phyloP scores from a whole-genome alignment of 2,113 vertebrate genomes.

The Microcebus ravelobensis region DNA sequence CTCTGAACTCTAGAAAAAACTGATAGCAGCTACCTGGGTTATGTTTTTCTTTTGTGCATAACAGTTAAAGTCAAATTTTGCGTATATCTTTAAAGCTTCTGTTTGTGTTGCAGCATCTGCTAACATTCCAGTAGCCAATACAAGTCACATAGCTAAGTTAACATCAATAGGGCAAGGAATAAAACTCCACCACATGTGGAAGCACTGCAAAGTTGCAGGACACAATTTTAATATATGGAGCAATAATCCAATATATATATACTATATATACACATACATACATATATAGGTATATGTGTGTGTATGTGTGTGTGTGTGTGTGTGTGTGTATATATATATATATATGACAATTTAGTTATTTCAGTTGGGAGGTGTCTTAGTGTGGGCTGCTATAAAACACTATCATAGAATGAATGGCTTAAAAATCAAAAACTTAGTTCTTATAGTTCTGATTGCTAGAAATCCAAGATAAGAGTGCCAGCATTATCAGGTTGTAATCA shows the following conservation, averaged over 20 bases:
- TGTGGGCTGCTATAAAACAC: not conserved
- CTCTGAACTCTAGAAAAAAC: not conserved
- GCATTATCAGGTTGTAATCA: not conserved
- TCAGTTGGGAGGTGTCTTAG: not conserved
- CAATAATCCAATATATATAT: rapidly evolving
- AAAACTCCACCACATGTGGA: not conserved
- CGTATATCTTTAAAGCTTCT: not conserved
- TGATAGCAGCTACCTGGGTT: not conserved
- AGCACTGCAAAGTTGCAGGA: not conserved
- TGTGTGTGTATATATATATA: not conserved
- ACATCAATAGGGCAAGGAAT: not conserved
- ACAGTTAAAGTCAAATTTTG: not conserved
- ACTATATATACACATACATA: not conserved
- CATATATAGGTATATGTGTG: not conserved
- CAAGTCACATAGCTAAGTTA: not conserved
- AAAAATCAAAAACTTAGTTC: not conserved
- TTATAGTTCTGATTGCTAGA: rapidly evolving
- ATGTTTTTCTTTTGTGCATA: not conserved
- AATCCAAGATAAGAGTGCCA: no score
- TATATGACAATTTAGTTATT: not conserved
- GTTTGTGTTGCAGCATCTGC: not conserved
- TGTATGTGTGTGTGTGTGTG: not conserved
- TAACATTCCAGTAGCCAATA: not conserved
- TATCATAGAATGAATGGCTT: not conserved
- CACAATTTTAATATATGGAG: not conserved